phyloP scores from a whole-genome alignment of 2,797 vertebrate genomes.

The Salarias fasciatus region DNA sequence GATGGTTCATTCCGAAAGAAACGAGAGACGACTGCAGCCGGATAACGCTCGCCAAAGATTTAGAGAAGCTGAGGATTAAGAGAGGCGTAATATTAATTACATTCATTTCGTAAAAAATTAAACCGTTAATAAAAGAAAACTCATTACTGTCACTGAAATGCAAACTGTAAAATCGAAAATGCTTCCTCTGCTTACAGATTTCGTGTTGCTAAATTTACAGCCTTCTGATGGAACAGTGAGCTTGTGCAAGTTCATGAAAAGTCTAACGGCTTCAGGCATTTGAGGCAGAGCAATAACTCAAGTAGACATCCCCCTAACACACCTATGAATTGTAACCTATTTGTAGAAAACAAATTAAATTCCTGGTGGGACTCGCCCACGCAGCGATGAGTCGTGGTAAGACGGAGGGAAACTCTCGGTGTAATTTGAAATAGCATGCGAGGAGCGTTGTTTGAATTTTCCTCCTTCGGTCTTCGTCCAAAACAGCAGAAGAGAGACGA shows the following conservation, averaged over 20 bases:
- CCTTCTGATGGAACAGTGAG: conserved; percentile 32
- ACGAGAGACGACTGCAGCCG: conserved; percentile 5
- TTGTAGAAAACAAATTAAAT: conserved; percentile 59
- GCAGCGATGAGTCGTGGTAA: conserved; percentile 48
- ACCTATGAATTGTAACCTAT: conserved; percentile 63
- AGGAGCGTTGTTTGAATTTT: conserved; percentile 2
- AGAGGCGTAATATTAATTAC: conserved; percentile 36
- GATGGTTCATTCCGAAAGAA: conserved; percentile 39
- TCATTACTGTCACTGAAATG: conserved; percentile 32
- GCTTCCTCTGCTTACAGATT: no score
- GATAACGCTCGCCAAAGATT: conserved; percentile 21
- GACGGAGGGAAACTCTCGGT: conserved; percentile 35
- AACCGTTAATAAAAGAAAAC: conserved; percentile 45
- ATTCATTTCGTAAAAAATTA: conserved; percentile 38
- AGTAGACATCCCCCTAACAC: conserved; percentile 56
- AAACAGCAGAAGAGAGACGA: background rate
- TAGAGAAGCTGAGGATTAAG: conserved; percentile 20
- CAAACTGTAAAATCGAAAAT: conserved; percentile 5
- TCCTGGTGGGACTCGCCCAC: conserved; percentile 52
- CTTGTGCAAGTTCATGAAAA: conserved; percentile 45
- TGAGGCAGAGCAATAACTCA: conserved; percentile 61
- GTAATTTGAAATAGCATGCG: conserved; percentile 33
- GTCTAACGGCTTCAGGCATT: conserved; percentile 54
- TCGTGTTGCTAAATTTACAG: background rate
- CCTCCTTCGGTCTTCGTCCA: conserved; percentile 23